Evolutionary conservation across 2,113 vertebrate genomes (phyloP), one percentile per base, ranked within the genome.

Genomic region (Sturnira hondurensis): DNA sequence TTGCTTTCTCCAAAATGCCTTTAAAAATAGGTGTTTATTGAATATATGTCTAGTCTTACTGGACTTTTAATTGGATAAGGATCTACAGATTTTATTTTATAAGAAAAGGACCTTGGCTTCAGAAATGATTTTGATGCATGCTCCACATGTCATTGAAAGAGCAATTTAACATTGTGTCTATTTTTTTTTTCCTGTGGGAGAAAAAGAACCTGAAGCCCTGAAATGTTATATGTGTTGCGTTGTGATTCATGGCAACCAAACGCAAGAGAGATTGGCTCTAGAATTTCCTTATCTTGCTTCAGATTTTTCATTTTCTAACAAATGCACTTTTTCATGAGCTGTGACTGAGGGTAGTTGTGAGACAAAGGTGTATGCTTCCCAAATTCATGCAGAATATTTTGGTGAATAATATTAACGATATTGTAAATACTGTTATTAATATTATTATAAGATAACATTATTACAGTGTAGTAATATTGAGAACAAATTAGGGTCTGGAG

Each of bases 241-340:
- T 95, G 26, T 80, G 19, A 93, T 86, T 92, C 43, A 63, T 80
- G 41, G 36, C 28, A 91, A 58, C 14, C 13, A 36, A 81, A 19
- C 90, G 9, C n/a, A 86, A 86, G 38, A 81, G 82, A 86, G 0
- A 92, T 38, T 52, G 56, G 38, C 24, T 74, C 31, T 86, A 63
- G 10, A 82, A 86, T 96, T 94, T 93, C 47, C 58, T 97, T 85
- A 70, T 71, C 20, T 76, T 94, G 45, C 3, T 17, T 88, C 50
- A 89, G 45, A 76, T 78, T 93, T 91, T 89, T 88, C 13, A 86
- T 95, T 96, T 95, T 82, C 43, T 83, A 89, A 67, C 9, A 71
- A 84, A 89, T 78, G 28, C 12, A 24, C 36, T 56, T 74, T 91
- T 74, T 74, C 36, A 43, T 91, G 74, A 86, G 43, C 36, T 85